Conservation (phyloP, 2,888 invertebrate genomes). For the Luffia ferchaultella region DNA sequence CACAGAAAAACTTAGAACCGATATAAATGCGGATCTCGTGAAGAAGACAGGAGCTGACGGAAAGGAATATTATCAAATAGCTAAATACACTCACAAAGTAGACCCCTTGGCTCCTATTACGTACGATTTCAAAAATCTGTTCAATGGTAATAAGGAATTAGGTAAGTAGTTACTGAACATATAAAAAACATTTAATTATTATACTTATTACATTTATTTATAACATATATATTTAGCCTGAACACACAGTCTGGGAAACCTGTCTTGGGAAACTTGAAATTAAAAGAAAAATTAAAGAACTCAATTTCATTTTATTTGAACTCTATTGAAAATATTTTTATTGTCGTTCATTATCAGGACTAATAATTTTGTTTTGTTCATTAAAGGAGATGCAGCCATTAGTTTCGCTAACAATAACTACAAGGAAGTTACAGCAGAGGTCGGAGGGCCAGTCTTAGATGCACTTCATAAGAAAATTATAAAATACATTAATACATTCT, state of each 20-base stretch:
- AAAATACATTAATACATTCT: constrained; percentile 7
- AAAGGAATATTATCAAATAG: constrained; percentile 5
- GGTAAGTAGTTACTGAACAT: constrained; percentile 9
- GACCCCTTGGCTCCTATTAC: background rate
- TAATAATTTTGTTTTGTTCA: too few species aligned
- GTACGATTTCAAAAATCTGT: constrained; percentile 10
- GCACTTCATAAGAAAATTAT: constrained; percentile 2
- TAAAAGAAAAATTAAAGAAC: background rate
- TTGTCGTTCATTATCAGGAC: too few species aligned
- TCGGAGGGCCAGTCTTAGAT: constrained; percentile 1
- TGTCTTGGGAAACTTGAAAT: background rate
- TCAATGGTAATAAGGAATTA: constrained; percentile 13
- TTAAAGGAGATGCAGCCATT: constrained; percentile 3
- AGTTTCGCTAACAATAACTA: constrained; percentile 2
- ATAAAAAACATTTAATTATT: too few species aligned
- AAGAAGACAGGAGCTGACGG: background rate
- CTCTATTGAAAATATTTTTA: too few species aligned
- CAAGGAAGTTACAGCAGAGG: background rate
- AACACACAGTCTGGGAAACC: too few species aligned
- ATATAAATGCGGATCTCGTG: constrained; percentile 3
- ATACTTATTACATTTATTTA: too few species aligned
- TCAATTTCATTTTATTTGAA: too few species aligned
- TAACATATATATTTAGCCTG: too few species aligned
- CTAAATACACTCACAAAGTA: constrained; percentile 2
- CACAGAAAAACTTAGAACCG: constrained; percentile 2